Conservation (phyloP, 2,113 vertebrate genomes). For the Pandion haliaetus region DNA sequence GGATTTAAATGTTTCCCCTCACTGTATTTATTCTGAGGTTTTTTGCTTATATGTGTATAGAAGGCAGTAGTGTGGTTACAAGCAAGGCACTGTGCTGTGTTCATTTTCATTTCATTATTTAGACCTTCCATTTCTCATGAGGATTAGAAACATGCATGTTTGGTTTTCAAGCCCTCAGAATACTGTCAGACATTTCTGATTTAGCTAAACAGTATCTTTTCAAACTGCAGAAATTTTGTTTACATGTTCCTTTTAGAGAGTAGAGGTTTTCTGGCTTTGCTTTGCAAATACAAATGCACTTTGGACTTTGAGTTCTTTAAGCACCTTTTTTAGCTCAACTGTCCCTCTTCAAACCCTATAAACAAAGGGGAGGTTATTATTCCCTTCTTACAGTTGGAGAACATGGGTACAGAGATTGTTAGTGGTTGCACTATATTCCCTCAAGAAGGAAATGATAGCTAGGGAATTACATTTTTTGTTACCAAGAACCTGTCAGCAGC, state of each 20-base stretch:
- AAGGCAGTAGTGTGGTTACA: background rate
- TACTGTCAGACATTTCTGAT: background rate
- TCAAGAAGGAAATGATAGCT: background rate
- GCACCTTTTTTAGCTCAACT: background rate
- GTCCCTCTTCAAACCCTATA: background rate
- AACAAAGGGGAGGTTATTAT: background rate
- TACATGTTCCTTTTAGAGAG: background rate
- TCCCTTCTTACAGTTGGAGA: background rate
- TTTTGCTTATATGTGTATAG: background rate
- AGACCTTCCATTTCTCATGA: background rate
- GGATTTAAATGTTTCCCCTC: background rate
- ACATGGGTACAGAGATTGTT: background rate
- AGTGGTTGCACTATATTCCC: background rate
- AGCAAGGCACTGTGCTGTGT: background rate
- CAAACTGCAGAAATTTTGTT: background rate
- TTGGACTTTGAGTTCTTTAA: background rate
- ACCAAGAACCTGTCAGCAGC: background rate
- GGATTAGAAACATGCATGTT: background rate
- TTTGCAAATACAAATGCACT: background rate
- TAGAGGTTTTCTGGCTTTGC: background rate
- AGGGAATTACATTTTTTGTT: background rate
- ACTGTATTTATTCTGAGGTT: fast-evolving
- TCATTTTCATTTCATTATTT: background rate
- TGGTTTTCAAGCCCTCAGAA: background rate
- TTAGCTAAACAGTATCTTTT: background rate